Percentiles rank a stretch among this genome's conserved stretches.
These are phyloP conservation scores for Toxotes jaculatrix DNA, from an alignment of 2,113 vertebrate genomes.

Conservation along the genomic window DNA sequence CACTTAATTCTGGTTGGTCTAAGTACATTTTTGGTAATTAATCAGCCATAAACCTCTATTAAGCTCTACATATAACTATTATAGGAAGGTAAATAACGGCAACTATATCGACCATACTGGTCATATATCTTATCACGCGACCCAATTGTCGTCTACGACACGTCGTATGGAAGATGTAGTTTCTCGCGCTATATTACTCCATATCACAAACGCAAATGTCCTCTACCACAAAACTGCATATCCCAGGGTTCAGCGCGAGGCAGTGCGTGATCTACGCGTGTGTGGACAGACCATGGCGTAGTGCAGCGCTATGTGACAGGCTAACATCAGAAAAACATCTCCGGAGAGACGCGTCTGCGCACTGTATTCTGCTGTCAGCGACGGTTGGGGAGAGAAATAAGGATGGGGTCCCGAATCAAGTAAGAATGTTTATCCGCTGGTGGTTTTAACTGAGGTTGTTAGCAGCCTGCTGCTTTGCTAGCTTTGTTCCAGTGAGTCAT, in stretches of 20 bases:
- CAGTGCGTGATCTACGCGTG: conserved; percentile 66
- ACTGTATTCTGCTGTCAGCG: conserved; percentile 24
- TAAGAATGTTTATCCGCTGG: conserved; percentile 62
- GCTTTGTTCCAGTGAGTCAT: conserved; percentile 43
- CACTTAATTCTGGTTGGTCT: neutral
- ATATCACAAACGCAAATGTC: rapidly evolving
- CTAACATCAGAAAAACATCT: conserved; percentile 63
- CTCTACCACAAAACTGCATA: conserved; percentile 63
- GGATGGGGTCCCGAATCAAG: conserved; percentile 85
- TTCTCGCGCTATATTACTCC: neutral
- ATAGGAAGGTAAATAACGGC: neutral
- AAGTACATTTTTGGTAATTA: neutral
- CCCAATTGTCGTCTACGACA: neutral
- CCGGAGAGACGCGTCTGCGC: conserved; percentile 60
- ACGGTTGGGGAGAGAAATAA: conserved; percentile 43
- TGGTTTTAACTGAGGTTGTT: neutral
- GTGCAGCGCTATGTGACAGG: conserved; percentile 68
- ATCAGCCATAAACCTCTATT: neutral
- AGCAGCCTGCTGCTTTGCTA: conserved; percentile 1
- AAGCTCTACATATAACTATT: no score
- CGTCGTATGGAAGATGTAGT: conserved; percentile 75
- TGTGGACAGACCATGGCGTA: conserved; percentile 76
- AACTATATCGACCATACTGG: neutral
- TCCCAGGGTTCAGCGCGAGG: conserved; percentile 55
- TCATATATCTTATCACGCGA: conserved; percentile 35